phyloP scores from a whole-genome alignment of 2,113 vertebrate species.

The Indicator maculatus region DNA sequence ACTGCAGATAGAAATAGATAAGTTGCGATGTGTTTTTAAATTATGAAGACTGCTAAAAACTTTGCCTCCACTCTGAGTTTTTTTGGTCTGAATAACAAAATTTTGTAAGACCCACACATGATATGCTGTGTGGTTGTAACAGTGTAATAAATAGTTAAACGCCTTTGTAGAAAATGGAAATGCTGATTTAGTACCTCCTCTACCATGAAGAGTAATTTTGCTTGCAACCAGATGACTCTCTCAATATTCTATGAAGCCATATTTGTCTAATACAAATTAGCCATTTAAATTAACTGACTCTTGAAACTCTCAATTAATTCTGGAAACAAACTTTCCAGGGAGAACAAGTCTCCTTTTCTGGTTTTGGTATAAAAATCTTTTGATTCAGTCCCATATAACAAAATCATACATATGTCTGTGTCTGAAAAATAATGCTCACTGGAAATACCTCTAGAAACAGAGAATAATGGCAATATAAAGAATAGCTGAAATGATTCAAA shows the following conservation, averaged over 20 bases:
- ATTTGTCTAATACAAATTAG: constrained; percentile 3
- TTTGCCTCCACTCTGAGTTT: background rate
- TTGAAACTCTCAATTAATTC: background rate
- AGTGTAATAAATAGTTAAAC: background rate
- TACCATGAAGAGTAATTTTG: background rate
- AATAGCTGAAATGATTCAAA: background rate
- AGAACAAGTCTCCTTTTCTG: background rate
- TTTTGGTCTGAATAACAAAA: background rate
- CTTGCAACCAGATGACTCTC: background rate
- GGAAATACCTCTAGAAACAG: background rate
- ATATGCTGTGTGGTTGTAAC: background rate
- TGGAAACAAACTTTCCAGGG: background rate
- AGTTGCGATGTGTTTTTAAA: background rate
- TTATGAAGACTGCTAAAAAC: background rate
- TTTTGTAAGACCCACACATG: background rate
- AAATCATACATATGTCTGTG: background rate
- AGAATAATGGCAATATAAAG: background rate
- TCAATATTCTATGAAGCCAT: background rate
- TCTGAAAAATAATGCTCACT: background rate
- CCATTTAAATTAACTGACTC: background rate
- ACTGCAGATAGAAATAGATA: background rate
- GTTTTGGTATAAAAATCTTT: background rate
- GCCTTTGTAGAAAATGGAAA: background rate
- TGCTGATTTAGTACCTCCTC: background rate
- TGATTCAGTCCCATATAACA: background rate